Evolutionary conservation across 2,888 invertebrate genomes (phyloP), one percentile per base, ranked within the genome.

Genomic region (Napeogenes sylphis): DNA sequence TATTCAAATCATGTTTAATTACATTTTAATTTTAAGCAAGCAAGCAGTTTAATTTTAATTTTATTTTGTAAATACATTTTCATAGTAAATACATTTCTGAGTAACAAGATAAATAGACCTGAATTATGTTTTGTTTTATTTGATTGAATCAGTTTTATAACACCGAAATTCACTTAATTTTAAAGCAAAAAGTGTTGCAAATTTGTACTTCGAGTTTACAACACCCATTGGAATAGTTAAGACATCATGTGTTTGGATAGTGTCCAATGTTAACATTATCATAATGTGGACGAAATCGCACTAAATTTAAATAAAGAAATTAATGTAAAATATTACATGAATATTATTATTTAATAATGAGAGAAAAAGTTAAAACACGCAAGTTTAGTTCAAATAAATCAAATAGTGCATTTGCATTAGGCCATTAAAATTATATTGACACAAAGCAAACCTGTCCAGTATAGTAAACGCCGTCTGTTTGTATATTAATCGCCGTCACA

Each of bases 81-180:
- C 21, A 21, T 21, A 21, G 21, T 21, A 21, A 21, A 21, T 21
- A 21, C 21, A 21, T 21, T 21, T 1, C 21, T 21, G 21, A 21
- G 21, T 21, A 21, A 21, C 21, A 21, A 21, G 21, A 1, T 21
- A 21, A 21, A 21, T 21, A 21, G 59, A 56, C 62, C 63, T 14
- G 21, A 61, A 61, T 47, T 55, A 61, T 64, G 62, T 60, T 62
- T 60, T 61, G 53, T 60, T 56, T 57, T 21, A 38, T 47, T n/a
- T 38, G 4, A 38, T 38, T 6, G 5, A 38, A 1, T 21, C 21
- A 21, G 21, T 21, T 21, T 21, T 21, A 21, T 21, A 21, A 21
- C 21, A 21, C 21, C 8, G 51, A 51, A 51, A 30, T 51, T 12
- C n/a, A 51, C 30, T 30, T 30, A 13, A 51, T 30, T 51, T 51